Conservation (phyloP, 2,888 invertebrate species). For the Drosophila mimetica region DNA sequence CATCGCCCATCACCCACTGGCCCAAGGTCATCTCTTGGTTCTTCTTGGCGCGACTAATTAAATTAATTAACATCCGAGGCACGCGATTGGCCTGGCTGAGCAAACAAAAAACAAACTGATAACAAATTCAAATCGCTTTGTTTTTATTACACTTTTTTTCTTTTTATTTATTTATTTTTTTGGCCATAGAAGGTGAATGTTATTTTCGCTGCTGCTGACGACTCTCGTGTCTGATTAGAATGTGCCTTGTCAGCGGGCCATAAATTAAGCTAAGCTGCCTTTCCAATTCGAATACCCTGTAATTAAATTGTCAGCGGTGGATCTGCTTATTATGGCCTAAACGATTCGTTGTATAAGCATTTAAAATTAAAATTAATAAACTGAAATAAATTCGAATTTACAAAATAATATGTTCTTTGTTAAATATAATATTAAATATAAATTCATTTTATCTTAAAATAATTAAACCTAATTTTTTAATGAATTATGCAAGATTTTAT, state of each 20-base stretch:
- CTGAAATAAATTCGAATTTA: too few species aligned
- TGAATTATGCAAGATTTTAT: too few species aligned
- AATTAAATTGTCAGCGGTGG: conserved; percentile 8
- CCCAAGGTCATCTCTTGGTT: conserved; percentile 44
- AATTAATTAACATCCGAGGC: conserved; percentile 72
- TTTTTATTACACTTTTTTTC: too few species aligned
- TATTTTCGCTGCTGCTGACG: conserved; percentile 44
- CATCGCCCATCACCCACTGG: too few species aligned
- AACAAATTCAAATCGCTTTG: too few species aligned
- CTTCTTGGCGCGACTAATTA: conserved; percentile 67
- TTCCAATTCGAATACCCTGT: conserved; percentile 58
- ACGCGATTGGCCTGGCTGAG: conserved; percentile 64
- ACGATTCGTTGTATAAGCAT: neutral
- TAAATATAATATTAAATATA: too few species aligned
- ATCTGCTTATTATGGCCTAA: conserved; percentile 1
- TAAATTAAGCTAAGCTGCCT: conserved; percentile 60
- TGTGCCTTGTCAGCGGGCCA: conserved; percentile 61
- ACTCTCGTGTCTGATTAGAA: conserved; percentile 63
- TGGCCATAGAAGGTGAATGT: conserved; percentile 51
- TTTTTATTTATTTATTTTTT: conserved; percentile 47
- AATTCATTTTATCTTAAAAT: too few species aligned
- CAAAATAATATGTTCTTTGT: too few species aligned
- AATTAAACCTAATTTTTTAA: too few species aligned
- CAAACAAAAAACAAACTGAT: conserved; percentile 68
- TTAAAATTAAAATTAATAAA: too few species aligned